Base-by-base conservation (phyloP, 1,140 invertebrate species). In the Platorchestia sp. region DNA sequence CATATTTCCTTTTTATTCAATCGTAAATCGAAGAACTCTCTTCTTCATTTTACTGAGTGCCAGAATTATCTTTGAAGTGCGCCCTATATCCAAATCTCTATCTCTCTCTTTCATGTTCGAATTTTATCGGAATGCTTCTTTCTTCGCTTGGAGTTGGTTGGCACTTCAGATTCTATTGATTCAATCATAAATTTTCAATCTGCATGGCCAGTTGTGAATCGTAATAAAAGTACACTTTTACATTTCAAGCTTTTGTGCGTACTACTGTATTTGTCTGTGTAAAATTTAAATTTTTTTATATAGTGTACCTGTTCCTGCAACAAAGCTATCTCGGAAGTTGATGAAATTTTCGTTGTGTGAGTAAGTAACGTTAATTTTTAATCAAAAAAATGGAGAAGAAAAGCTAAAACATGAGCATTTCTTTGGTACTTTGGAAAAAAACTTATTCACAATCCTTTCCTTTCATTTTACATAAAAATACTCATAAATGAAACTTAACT, bases 1-100 rank as follows among this genome's bases (percentile, higher is more conserved):
- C n/a, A n/a, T 19, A 75, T 36, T 27, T 75, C 27, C 59, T 22
- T 36, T 75, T n/a, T 51, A 51, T 51, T 19, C 19, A 75, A 75
- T 36, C 27, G 59, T 36, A 75, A 75, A 75, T 75, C 27, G 27
- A 75, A 75, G 59, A 75, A 36, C 3, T 75, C 36, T 75, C 59
- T 10, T 19, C 7, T 75, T 75, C 59, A 75, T 36, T 6, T 19
- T 19, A 3, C 27, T 36, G 59, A 36, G 14, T 75, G 19, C 59
- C 59, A 3, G 36, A 27, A 10, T 27, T 75, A 10, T 10, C 59
- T 43, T 51, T 45, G 91, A 95, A 87, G 95, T 27, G 40, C 22
- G 59, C 53, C 75, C 96, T 19, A 45, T 47, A 47, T 87, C 40
- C 59, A 75, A 75, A 22, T 75, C 59, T 75, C 27, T n/a, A n/a